These are phyloP conservation scores for Otocyon megalotis DNA, from an alignment of 2,113 vertebrate genomes.

Conservation along the genomic window DNA sequence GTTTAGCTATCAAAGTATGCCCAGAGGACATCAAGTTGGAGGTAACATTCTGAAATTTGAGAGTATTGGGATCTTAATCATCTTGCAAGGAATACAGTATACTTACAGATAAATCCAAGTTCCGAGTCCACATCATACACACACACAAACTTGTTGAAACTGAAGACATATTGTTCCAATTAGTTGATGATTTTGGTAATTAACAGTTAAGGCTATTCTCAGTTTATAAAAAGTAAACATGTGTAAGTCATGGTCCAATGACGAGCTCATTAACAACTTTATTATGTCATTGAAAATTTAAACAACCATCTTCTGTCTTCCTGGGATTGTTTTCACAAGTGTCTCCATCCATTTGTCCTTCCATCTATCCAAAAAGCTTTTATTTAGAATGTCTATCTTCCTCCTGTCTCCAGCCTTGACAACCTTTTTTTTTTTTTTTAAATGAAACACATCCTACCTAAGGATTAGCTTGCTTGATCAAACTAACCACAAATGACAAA, in stretches of 20 bases:
- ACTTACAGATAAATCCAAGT: background rate
- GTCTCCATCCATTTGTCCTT: background rate
- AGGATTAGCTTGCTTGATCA: background rate
- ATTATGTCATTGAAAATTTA: background rate
- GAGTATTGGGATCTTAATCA: background rate
- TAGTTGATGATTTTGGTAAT: conserved; percentile 8
- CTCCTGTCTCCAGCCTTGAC: background rate
- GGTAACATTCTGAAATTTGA: background rate
- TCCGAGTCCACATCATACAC: background rate
- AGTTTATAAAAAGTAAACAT: background rate
- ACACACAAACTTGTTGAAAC: background rate
- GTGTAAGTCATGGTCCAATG: background rate
- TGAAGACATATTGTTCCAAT: background rate
- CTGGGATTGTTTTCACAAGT: background rate
- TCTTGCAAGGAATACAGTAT: background rate
- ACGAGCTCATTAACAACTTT: background rate
- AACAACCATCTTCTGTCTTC: background rate
- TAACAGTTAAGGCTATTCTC: background rate
- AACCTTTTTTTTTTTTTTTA: background rate
- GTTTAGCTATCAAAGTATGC: background rate
- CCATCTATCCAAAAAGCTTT: background rate
- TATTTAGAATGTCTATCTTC: background rate
- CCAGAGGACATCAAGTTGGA: background rate
- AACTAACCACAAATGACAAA: background rate
- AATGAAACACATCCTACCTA: background rate